Base-by-base conservation (phyloP, 1,140 invertebrate species). In the Drosophila subpulchrella region DNA sequence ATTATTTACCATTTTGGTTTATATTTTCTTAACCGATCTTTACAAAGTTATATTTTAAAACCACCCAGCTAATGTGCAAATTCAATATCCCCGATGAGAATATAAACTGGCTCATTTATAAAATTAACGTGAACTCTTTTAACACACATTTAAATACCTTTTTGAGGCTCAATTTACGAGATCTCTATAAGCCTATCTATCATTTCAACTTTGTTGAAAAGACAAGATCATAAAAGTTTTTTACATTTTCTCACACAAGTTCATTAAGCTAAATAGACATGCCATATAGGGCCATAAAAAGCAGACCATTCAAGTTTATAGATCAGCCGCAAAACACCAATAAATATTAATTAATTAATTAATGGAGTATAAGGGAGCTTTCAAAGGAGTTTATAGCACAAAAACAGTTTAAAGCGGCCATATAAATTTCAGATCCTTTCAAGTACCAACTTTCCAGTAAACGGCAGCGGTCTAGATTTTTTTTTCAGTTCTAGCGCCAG, bases 181-280 rank as follows among this genome's bases (percentile, higher is more conserved):
- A 27, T 71, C 66, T 53, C 41, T 56, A 70, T 62, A 71, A 81
- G 56, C 46, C 53, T 65, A 75, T 63, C 54, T 55, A 70, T 71
- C 66, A 65, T 61, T 67, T 60, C 36, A 42, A 71, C 67, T 71
- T 71, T 57, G 67, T 71, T 44, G 15, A 38, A 47, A 56, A 60
- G 60, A 78, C 41, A 57, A 51, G 57, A 63, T 77, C 79, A 74
- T 83, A 81, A 82, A 77, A 47, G 66, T 59, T 59, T 70, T 72
- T 59, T 41, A 44, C 48, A 46, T 60, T 60, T 82, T 75, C 75
- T 82, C 80, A 83, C 80, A 66, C 46, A 66, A 82, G 59, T 78
- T 79, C 80, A 75, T 83, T 71, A 71, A 71, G 67, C 67, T 83
- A 78, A 75, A 75, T 74, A 63, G 80, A 78, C 68, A 74, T 48